Conservation (phyloP, 2,888 invertebrate genomes). For the Oxyteleia sp. region DNA sequence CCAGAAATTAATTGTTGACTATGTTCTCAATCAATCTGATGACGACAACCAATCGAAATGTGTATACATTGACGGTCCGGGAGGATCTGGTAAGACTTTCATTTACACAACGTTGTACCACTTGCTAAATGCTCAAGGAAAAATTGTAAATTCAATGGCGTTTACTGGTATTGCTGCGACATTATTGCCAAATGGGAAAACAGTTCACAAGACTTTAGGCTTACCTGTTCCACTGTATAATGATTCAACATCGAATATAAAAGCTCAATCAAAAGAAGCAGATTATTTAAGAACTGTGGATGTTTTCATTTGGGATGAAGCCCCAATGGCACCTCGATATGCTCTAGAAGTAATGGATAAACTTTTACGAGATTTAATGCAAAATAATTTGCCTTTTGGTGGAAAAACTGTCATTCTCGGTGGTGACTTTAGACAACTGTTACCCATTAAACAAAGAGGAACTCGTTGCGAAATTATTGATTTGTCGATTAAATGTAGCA, state of each 20-base stretch:
- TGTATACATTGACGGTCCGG: constrained; percentile 6
- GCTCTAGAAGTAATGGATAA: background rate
- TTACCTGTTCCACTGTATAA: background rate
- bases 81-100: constrained; percentile 4
- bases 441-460: background rate
- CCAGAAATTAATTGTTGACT: constrained; percentile 5
- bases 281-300: background rate
- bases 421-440: background rate
- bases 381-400: constrained; percentile 3
- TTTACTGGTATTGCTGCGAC: background rate
- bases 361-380: background rate
- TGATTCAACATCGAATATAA: constrained; percentile 2
- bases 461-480: background rate
- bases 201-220: background rate
- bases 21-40: background rate
- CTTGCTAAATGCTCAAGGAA: background rate
- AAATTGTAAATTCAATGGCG: background rate
- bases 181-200: background rate
- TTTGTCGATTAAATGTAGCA: background rate
- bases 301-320: constrained; percentile 1
- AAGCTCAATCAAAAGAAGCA: background rate
- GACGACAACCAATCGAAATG: background rate
- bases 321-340: background rate
- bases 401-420: background rate
- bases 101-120: constrained; percentile 5